Evolutionary conservation across 2,888 invertebrate genomes (phyloP), one percentile per base, ranked within the genome.

Genomic region (Thecophora atra): DNA sequence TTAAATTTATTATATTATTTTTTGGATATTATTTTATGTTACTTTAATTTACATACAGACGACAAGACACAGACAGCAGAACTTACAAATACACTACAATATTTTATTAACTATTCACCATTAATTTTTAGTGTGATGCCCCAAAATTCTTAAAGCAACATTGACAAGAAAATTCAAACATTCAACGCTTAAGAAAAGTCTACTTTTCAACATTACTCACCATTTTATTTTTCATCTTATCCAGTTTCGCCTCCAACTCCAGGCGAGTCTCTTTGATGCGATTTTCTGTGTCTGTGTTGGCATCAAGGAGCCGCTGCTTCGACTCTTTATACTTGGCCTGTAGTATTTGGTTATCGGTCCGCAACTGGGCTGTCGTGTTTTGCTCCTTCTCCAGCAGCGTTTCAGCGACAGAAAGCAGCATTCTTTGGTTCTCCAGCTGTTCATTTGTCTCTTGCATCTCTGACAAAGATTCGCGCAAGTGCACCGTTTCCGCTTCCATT

Each of bases 181-280:
- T 58, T 71, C 62, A 44, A 19, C 54, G 47, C 3, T 13, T 8
- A 60, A 62, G 3, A 17, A 28, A 51, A 13, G 28, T 19, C 19
- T 28, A 30, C 47, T 8, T 63, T n/a, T 13, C 42, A 30, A 54
- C 37, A 26, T 2, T 11, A 89, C 91, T 90, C 88, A 94, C 93
- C 93, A 94, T 93, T 89, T 92, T 92, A 67, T 90, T 89, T 84
- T 94, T 94, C 90, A 94, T 92, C 84, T 91, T 90, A 80, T 92
- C 92, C 80, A 94, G 86, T 86, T 94, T 94, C 77, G 89, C 89
- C 79, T 93, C 93, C 81, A 93, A 91, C 80, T 93, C 92, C n/a
- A 84, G 75, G 2, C 87, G 86, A 73, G 83, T 84, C 28, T 85
- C 85, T 69, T 85, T 86, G 6, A 86, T 77, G 21, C 81, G 82